Evolutionary conservation across 2,797 vertebrate species (phyloP), one percentile per base, ranked within the genome.

Genomic region (Liasis olivaceus): DNA sequence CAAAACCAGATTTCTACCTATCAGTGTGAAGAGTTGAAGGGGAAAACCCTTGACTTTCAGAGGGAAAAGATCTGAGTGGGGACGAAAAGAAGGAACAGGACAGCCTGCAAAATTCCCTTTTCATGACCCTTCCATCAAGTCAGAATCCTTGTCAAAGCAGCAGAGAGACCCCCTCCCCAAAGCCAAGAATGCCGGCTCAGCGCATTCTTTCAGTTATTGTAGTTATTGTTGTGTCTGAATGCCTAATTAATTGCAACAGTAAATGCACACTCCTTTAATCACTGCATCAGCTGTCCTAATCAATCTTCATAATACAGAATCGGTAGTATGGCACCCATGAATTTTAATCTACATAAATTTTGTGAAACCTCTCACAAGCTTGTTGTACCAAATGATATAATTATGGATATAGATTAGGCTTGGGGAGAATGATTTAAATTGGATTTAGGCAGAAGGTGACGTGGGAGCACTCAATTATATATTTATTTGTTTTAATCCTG

Each of bases 281-380:
- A 97, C 95, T 96, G 95, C 96, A 96, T 97, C 97, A 97, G 95
- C 97, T 97, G 97, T 97, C 97, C 96, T 97, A 97, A 97, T 97
- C 97, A 97, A 97, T 97, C 97, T 97, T 97, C 97, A 97, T 97
- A 97, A 96, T 97, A 97, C 95, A 94, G 96, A 97, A 95, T 96
- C 94, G 95, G 96, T 96, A 96, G 96, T 95, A 96, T 96, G 94
- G 96, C 94, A 97, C 94, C 96, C 96, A 97, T 97, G 97, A 97
- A 97, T 97, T 97, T 97, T 97, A 97, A 97, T 97, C 97, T 97
- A 96, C 97, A 97, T 97, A 97, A 97, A 97, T 97, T 97, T 97
- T 95, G 96, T 95, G 96, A 97, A 96, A 95, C 96, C 94, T 96
- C 96, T 96, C 1, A 0, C 96, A 96, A 96, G 96, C 96, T 97